Percentiles rank a stretch among this genome's conserved stretches.
These are phyloP conservation scores for Acanthochromis polyacanthus DNA, from an alignment of 2,113 vertebrate species.

Conservation along the genomic window DNA sequence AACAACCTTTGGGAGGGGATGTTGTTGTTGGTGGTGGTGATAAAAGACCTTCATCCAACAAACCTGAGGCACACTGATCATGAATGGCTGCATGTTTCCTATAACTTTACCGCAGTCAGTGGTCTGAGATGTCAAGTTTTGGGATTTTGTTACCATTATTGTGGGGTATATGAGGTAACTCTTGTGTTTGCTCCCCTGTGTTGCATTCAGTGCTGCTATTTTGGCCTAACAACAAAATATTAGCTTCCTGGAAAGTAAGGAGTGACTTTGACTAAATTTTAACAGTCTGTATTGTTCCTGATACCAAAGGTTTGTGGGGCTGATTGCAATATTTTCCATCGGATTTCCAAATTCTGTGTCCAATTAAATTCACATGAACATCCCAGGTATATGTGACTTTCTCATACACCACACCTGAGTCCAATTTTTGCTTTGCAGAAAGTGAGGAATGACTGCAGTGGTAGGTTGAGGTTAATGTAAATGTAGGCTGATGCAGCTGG, in stretches of 20 bases:
- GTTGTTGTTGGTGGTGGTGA: neutral
- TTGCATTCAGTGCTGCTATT: neutral
- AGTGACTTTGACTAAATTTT: neutral
- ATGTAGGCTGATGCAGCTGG: too few species aligned
- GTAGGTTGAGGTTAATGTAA: too few species aligned
- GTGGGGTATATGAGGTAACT: neutral
- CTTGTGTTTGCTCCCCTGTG: neutral
- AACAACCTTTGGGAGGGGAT: constrained; percentile 11
- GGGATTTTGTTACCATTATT: neutral
- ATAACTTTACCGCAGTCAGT: neutral
- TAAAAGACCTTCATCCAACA: constrained; percentile 18
- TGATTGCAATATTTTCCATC: too few species aligned
- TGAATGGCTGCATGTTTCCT: neutral
- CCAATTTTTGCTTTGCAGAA: too few species aligned
- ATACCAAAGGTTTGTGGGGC: too few species aligned
- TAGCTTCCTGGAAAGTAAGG: neutral
- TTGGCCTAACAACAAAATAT: neutral
- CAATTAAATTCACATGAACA: too few species aligned
- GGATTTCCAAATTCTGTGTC: too few species aligned
- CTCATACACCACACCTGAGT: too few species aligned
- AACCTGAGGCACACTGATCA: neutral
- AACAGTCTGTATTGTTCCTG: too few species aligned
- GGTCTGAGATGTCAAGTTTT: accelerated
- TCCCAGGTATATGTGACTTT: too few species aligned
- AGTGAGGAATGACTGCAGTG: too few species aligned